Base-by-base conservation (phyloP, 1,140 invertebrate genomes). In the Theocolax elegans region DNA sequence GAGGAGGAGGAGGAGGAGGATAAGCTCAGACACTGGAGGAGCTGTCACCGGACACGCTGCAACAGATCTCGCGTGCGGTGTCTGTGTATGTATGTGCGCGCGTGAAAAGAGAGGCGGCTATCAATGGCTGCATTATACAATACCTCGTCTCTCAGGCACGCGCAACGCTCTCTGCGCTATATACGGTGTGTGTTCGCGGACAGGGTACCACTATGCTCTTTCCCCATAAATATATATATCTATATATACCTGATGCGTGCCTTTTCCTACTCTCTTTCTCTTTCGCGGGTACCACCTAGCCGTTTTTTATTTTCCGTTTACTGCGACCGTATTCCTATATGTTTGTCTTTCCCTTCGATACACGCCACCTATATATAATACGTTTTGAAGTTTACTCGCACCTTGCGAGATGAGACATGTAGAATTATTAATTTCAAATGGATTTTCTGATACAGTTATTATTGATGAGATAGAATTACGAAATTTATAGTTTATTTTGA, bases 51-150 rank as follows among this genome's bases (percentile, higher is more conserved):
- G 81, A 85, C 81, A 85, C 80, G 80, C 77, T 84, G 78, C 79
- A 83, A 80, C 78, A 82, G 80, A 85, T 83, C 82, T 81, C 81
- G 79, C 81, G 80, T 80, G 21, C 4, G n/a, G 0, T 9, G 23
- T 27, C 42, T 25, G 12, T 13, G 17, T 19, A 35, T 7, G 7
- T 7, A 21, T 51, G 1, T 56, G 21, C 19, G 21, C 3, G 31
- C 19, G 79, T 83, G 79, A 80, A 82, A 82, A 1, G 42, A 27
- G 80, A 83, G 48, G 42, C 79, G 80, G 80, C 81, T 84, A 84
- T 84, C 81, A 85, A 85, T 84, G 82, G 79, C 75, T 81, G 82
- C 77, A 85, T 83, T 85, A 84, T 84, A 83, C 80, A 81, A 51
- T 63, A 38, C 12, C 35, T 64, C 25, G 13, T 64, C 78, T 77